phyloP scores from a whole-genome alignment of 2,888 invertebrate species.

The Leucoma salicis region DNA sequence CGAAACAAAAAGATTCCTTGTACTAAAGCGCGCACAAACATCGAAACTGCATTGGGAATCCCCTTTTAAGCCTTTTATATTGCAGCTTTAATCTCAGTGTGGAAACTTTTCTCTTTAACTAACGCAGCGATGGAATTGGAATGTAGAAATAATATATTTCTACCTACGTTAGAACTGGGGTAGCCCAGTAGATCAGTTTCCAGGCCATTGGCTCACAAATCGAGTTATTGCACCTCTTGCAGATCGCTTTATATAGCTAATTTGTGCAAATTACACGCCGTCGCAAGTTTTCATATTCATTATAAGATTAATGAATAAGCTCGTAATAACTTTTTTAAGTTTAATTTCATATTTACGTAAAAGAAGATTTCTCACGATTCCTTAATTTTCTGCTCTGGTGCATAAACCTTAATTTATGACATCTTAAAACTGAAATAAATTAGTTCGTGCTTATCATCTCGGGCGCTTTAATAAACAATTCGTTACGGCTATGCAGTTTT shows the following conservation, averaged over 20 bases:
- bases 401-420: slow-evolving; percentile 62
- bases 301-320: slow-evolving; percentile 40
- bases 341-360: slow-evolving; percentile 50
- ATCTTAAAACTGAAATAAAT: slow-evolving; percentile 60
- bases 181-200: slow-evolving; percentile 72
- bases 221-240: slow-evolving; percentile 76
- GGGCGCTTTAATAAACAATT: slow-evolving; percentile 50
- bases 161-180: slow-evolving; percentile 35
- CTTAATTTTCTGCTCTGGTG: slow-evolving; percentile 58
- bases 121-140: slow-evolving; percentile 62
- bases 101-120: slow-evolving; percentile 49
- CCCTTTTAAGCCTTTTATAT: slow-evolving; percentile 57
- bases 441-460: slow-evolving; percentile 55
- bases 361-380: slow-evolving; percentile 50
- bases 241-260: slow-evolving; percentile 72
- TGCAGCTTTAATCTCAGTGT: slow-evolving; percentile 58
- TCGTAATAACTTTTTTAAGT: slow-evolving; percentile 37
- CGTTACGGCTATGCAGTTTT: slow-evolving; percentile 45
- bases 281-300: slow-evolving; percentile 43
- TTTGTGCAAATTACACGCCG: slow-evolving; percentile 68
- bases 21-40: slow-evolving; percentile 52
- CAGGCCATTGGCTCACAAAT: slow-evolving; percentile 77
- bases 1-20: slow-evolving; percentile 60
- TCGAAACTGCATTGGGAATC: slow-evolving; percentile 50
- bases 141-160: slow-evolving; percentile 49